Base-by-base conservation (phyloP, 2,888 invertebrate species). In the Alentia gelatinosa region DNA sequence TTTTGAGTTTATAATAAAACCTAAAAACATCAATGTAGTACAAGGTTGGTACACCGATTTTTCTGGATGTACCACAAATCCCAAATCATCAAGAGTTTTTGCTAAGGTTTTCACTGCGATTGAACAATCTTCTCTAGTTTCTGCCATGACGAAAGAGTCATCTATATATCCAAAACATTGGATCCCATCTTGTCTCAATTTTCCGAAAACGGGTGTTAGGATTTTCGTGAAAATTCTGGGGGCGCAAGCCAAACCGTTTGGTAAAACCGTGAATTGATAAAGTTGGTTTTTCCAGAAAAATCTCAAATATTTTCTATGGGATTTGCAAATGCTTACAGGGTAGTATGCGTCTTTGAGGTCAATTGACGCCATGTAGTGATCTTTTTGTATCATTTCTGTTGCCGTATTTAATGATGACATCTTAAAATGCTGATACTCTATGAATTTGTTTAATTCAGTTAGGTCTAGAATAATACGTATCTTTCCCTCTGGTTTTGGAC, bases 401-500 rank as follows among this genome's bases (percentile, higher is more conserved):
- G 26, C 75, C 33, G 75, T 30, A 37, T 30, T 1, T 75, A 75
- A 75, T 26, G 75, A 75, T 4, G 37, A n/a, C 75, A 75, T 75
- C 19, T 75, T 75, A 33, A 75, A 75, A 75, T 75, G 75, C 26
- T 75, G n/a, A 75, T 75, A 75, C 30, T 75, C 75, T n/a, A 30
- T 26, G 4, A 35, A 7, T n/a, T 30, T 75, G 37, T 75, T 75
- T 9, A 75, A 19, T 37, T 37, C 19, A 3, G 75, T 75, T n/a
- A 75, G 26, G 37, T 75, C 75, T 7, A 75, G 37, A 37, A 75
- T 75, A 7, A 75, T 37, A n/a, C 56, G 19, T 4, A 56, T n/a
- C n/a, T 56, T n/a, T n/a, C 75, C 75, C n/a, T 75, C 75, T 30
- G 75, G 30, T 75, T 75, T 75, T 35, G 75, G 75, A 5, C 19